Evolutionary conservation across 2,797 vertebrate genomes (phyloP).

Genomic region (Rhabdophis nuchalis): DNA sequence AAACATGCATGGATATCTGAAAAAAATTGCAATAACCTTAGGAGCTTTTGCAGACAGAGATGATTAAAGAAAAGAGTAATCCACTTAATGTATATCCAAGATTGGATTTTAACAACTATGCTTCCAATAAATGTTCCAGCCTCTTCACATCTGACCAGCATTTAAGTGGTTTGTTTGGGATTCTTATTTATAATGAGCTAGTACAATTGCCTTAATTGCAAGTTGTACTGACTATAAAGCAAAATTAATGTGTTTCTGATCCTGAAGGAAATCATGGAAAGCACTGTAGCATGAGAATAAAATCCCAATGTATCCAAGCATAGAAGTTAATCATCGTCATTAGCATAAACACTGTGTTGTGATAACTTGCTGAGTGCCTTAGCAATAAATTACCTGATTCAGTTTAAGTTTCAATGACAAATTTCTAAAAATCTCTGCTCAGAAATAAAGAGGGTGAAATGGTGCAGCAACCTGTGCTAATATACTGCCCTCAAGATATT

Average conservation of each 20-base stretch:
- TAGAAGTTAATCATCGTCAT: constrained; percentile 56
- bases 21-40: constrained; percentile 16
- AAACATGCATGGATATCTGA: constrained; percentile 12
- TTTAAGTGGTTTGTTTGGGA: constrained; percentile 35
- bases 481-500: neutral
- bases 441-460: neutral
- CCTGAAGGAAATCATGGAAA: constrained; percentile 50
- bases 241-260: constrained; percentile 45
- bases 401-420: neutral
- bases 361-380: constrained; percentile 56
- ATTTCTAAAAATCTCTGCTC: neutral
- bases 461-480: neutral
- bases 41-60: neutral
- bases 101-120: constrained; percentile 23
- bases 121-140: constrained; percentile 14
- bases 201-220: constrained; percentile 46
- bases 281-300: constrained; percentile 44
- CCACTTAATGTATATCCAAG: constrained; percentile 22
- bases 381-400: constrained; percentile 54
- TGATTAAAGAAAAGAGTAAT: constrained; percentile 30
- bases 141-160: constrained; percentile 17
- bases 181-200: constrained; percentile 35
- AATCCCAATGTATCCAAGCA: constrained; percentile 38
- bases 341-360: constrained; percentile 61
- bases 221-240: constrained; percentile 41